These are phyloP conservation scores for Epinotia ramella DNA, from an alignment of 2,888 invertebrate species.

Conservation along the genomic window DNA sequence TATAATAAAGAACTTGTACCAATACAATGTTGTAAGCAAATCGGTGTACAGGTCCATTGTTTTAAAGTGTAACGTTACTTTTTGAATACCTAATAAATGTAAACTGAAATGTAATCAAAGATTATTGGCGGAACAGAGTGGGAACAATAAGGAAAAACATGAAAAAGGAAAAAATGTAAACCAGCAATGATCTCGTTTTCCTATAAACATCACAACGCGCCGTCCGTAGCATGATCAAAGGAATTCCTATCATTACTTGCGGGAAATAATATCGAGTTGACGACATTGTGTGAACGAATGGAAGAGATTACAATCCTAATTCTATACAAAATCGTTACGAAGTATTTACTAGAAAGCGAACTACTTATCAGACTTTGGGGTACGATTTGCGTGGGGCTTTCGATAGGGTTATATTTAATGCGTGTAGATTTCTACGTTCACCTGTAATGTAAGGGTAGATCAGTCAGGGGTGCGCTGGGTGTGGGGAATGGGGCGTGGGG, in stretches of 20 bases:
- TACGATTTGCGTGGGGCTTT: conserved; percentile 39
- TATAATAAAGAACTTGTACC: no score
- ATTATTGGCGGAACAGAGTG: conserved; percentile 11
- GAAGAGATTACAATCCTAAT: conserved; percentile 26
- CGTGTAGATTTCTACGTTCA: conserved; percentile 56
- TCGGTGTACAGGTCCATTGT: not conserved
- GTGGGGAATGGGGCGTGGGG: conserved; percentile 49
- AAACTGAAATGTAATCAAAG: conserved; percentile 16
- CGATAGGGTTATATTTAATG: conserved; percentile 45
- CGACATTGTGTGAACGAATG: conserved; percentile 27
- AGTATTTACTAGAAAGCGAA: conserved; percentile 32
- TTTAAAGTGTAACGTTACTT: not conserved
- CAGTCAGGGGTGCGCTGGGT: conserved; percentile 62
- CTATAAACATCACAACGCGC: conserved; percentile 26
- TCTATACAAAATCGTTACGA: conserved; percentile 19
- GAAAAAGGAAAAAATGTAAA: conserved; percentile 25
- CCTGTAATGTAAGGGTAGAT: conserved; percentile 64
- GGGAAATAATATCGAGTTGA: conserved; percentile 18
- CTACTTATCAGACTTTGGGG: conserved; percentile 39
- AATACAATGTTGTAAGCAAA: not conserved
- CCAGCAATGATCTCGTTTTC: conserved; percentile 28
- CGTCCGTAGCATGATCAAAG: conserved; percentile 13
- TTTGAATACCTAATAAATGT: not conserved
- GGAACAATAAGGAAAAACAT: conserved; percentile 22
- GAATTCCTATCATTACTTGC: conserved; percentile 27